These are phyloP conservation scores for Coptodon rendalli DNA, from an alignment of 2,113 vertebrate species.

Conservation along the genomic window DNA sequence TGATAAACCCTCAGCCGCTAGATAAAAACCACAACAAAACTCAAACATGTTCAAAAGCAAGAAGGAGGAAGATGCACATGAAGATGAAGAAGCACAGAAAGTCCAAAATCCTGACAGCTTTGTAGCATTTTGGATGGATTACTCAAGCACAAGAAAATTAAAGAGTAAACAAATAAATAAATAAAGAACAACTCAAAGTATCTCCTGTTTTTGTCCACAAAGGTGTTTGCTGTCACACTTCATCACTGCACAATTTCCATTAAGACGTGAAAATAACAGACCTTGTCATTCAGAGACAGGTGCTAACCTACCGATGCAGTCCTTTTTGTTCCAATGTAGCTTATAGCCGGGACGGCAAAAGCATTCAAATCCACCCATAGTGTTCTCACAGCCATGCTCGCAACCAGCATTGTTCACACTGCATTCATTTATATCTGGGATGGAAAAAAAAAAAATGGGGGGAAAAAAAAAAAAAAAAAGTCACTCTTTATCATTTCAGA, in stretches of 20 bases:
- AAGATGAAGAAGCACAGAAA: not conserved
- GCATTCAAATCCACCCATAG: conserved; percentile 83
- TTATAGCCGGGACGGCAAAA: conserved; percentile 84
- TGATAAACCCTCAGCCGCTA: conserved; percentile 81
- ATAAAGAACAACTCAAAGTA: conserved; percentile 81
- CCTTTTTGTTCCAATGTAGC: conserved; percentile 97
- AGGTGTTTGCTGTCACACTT: not conserved
- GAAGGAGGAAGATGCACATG: not conserved
- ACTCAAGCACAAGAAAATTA: conserved; percentile 42
- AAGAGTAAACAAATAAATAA: conserved; percentile 42
- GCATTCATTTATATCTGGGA: conserved; percentile 91
- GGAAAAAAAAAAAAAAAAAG: not conserved
- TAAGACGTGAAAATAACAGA: not conserved
- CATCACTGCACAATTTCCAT: not conserved
- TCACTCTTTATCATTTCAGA: not conserved
- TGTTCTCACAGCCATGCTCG: conserved; percentile 88
- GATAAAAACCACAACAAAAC: conserved; percentile 76
- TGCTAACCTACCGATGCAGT: conserved; percentile 89
- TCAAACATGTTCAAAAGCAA: conserved; percentile 33
- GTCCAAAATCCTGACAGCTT: not conserved
- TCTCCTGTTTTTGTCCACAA: conserved; percentile 84
- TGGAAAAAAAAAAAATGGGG: not conserved
- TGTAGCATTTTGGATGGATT: not conserved
- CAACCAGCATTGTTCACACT: conserved; percentile 93
- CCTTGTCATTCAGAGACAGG: not conserved